Evolutionary conservation across 2,888 invertebrate genomes (phyloP).

Genomic region (Blastobasis lacticolella): DNA sequence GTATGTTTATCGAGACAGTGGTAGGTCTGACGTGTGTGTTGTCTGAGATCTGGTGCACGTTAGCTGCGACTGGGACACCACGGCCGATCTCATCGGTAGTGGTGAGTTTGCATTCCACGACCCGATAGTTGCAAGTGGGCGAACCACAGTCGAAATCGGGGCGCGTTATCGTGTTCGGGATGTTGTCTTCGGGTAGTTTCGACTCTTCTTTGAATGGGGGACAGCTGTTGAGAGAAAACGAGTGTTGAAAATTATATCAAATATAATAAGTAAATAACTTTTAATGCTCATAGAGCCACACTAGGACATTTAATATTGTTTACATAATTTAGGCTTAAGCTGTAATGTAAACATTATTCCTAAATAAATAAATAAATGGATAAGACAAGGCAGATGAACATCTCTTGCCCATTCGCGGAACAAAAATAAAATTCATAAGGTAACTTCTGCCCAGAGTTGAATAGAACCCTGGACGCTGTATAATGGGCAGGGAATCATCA

Average conservation of each 20-base stretch:
- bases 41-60: slow-evolving; percentile 32
- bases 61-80: slow-evolving; percentile 27
- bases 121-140: slow-evolving; percentile 59
- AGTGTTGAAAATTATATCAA: neutral
- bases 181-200: slow-evolving; percentile 44
- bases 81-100: slow-evolving; percentile 56
- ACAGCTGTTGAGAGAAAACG: slow-evolving; percentile 38
- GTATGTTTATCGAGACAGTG: slow-evolving; percentile 75
- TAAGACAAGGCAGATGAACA: no score
- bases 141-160: slow-evolving; percentile 61
- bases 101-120: slow-evolving; percentile 65
- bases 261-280: no score
- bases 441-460: no score
- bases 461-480: no score
- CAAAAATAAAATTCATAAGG: no score
- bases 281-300: no score
- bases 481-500: no score
- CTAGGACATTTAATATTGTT: no score
- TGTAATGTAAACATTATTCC: no score
- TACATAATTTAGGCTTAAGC: no score
- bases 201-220: slow-evolving; percentile 62
- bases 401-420: no score
- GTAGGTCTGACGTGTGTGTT: slow-evolving; percentile 43
- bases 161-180: slow-evolving; percentile 54
- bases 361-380: no score